Evolutionary conservation across 1,140 invertebrate species (phyloP), one percentile per base, ranked within the genome.

Genomic region (Amyelois transitella): DNA sequence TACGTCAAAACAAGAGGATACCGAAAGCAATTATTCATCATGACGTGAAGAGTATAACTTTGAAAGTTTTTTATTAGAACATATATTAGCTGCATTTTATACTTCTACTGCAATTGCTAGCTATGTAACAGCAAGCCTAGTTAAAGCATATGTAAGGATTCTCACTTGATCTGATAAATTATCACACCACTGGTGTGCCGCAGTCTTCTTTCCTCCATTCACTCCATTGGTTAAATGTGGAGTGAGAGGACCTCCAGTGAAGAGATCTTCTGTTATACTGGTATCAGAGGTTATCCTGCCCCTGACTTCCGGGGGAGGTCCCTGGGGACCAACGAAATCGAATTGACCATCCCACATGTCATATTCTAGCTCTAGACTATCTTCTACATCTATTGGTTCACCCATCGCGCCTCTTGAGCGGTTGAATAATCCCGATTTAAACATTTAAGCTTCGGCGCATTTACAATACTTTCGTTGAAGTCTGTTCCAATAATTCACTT

Each of bases 331-430:
- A 62, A 94, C 90, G 78, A 95, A 95, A 83, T 95, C 93, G 78
- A 96, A 96, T 88, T 96, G 94, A 44, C 94, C 94, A 75, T 95
- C 93, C 94, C 94, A 95, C 90, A 95, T 92, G 77, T 96, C 94
- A 82, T 94, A 94, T 77, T 95, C 94, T 72, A 95, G 88, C 60
- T 93, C 92, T 56, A 91, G 87, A 64, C 89, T 91, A 68, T 91
- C 89, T 64, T 88, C 86, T 5, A 86, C 77, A 22, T 88, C 87
- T 54, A 80, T 70, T 2, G 75, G 72, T 56, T 88, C 84, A 69
- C 74, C 75, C 79, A 87, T 84, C 53, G 75, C 63, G 64, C 69
- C 73, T 61, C 69, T 73, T 21, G 84, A 83, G 56, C 82, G 81
- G 60, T 69, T 75, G 52, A 86, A 88, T 49, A 88, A 49, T 20